These are phyloP conservation scores for Prorops nasuta DNA, from an alignment of 1,140 invertebrate genomes.

Conservation along the genomic window DNA sequence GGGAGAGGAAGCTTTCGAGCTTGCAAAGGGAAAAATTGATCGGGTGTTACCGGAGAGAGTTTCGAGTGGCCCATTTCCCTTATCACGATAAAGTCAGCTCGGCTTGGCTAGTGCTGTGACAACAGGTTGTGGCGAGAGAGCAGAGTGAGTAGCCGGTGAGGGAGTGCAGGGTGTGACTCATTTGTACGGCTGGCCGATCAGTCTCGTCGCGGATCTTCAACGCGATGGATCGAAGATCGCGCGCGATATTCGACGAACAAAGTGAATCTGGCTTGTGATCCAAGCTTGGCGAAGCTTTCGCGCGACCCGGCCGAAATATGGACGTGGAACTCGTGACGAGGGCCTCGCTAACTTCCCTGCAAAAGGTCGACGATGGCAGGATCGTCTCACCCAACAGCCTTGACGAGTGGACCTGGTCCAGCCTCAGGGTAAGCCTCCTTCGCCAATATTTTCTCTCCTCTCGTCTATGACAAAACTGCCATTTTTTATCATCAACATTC, in stretches of 20 bases:
- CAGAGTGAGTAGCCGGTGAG: background rate
- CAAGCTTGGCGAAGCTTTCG: background rate
- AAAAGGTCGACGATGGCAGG: slow-evolving; percentile 39
- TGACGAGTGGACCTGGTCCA: slow-evolving; percentile 51
- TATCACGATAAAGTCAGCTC: slow-evolving; percentile 33
- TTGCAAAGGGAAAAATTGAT: too few relatives aligned
- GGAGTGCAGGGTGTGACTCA: slow-evolving; percentile 16
- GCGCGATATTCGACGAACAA: background rate
- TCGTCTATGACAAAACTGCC: too few relatives aligned
- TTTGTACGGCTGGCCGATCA: slow-evolving; percentile 16
- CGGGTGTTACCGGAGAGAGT: too few relatives aligned
- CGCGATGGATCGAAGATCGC: slow-evolving; percentile 17
- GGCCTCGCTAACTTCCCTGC: slow-evolving; percentile 45
- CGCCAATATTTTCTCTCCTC: too few relatives aligned
- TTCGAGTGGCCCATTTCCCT: slow-evolving; percentile 39
- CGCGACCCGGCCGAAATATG: slow-evolving; percentile 25
- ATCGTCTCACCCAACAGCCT: slow-evolving; percentile 44
- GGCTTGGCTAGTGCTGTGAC: background rate
- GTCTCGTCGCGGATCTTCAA: slow-evolving; percentile 13
- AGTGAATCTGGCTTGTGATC: too few relatives aligned
- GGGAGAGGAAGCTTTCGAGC: background rate
- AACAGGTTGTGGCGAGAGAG: background rate
- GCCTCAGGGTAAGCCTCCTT: slow-evolving; percentile 41
- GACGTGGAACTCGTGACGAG: slow-evolving; percentile 48
- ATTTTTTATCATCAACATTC: too few relatives aligned